phyloP scores from a whole-genome alignment of 1,140 invertebrate species.

The Cylas formicarius region DNA sequence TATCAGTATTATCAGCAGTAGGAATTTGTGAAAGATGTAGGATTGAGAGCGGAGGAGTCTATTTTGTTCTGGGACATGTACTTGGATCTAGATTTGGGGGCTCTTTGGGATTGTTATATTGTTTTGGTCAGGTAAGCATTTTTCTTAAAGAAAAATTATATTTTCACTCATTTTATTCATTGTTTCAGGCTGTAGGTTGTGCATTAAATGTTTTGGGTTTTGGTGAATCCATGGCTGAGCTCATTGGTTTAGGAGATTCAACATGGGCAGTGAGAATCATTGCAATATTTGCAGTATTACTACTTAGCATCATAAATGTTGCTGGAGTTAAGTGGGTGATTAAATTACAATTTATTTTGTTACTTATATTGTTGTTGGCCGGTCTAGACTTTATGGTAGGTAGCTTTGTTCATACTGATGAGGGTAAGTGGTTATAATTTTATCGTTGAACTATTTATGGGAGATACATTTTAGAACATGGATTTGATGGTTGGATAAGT shows the following conservation, averaged over 20 bases:
- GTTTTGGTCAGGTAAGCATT: slow-evolving; percentile 79
- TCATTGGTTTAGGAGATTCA: slow-evolving; percentile 65
- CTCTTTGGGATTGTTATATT: slow-evolving; percentile 85
- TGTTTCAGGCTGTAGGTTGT: slow-evolving; percentile 81
- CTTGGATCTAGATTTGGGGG: slow-evolving; percentile 88
- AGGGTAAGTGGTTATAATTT: slow-evolving; percentile 43
- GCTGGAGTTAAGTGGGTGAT: slow-evolving; percentile 92
- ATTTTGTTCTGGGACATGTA: slow-evolving; percentile 90
- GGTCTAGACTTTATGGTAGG: slow-evolving; percentile 85
- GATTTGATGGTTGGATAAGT: slow-evolving; percentile 79
- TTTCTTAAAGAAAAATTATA: slow-evolving; percentile 2
- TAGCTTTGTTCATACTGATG: slow-evolving; percentile 65
- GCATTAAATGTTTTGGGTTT: slow-evolving; percentile 91
- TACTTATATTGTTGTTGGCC: slow-evolving; percentile 75
- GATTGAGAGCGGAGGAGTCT: slow-evolving; percentile 91
- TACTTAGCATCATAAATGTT: slow-evolving; percentile 80
- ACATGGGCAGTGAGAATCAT: slow-evolving; percentile 72
- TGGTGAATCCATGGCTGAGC: slow-evolving; percentile 86
- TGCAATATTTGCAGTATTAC: slow-evolving; percentile 70
- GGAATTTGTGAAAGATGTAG: slow-evolving; percentile 93
- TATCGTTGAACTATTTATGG: slow-evolving; percentile 8
- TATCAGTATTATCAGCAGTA: slow-evolving; percentile 87
- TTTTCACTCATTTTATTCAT: slow-evolving; percentile 9
- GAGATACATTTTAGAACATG: slow-evolving; percentile 52
- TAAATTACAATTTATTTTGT: slow-evolving; percentile 79